Evolutionary conservation across 2,113 vertebrate species (phyloP).

Genomic region (Prunella fulvescens): DNA sequence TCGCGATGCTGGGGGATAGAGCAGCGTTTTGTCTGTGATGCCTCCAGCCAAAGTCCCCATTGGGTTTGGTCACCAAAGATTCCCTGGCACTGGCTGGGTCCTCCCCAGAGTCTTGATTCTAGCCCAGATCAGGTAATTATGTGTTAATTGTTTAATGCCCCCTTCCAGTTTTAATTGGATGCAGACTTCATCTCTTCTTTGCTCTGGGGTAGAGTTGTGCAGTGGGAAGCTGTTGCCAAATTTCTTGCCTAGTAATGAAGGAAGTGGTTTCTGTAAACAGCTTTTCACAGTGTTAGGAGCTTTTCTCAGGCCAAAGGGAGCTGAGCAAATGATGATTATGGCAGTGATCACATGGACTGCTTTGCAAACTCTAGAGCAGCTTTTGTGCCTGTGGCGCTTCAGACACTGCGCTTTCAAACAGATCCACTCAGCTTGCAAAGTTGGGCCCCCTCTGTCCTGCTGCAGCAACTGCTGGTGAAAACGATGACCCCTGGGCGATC

Average conservation of each 20-base stretch:
- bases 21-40: not conserved
- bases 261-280: constrained; percentile 68
- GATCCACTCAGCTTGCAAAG: not conserved
- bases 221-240: constrained; percentile 10
- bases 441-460: not conserved
- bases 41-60: not conserved
- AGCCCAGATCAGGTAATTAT: constrained; percentile 50
- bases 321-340: not conserved
- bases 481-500: not conserved
- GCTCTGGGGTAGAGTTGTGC: constrained; percentile 28
- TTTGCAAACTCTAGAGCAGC: not conserved
- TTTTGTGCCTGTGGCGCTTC: constrained; percentile 7
- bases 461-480: not conserved
- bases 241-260: constrained; percentile 57
- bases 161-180: constrained; percentile 50
- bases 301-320: not conserved
- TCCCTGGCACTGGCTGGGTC: not conserved
- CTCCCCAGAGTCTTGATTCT: not conserved
- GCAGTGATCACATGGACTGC: not conserved
- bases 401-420: not conserved
- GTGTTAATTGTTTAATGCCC: constrained; percentile 54
- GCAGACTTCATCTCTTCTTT: constrained; percentile 30
- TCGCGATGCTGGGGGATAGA: fast-evolving
- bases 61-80: not conserved
- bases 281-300: constrained; percentile 15